Conservation (phyloP, 2,797 vertebrate species). For the Platyrinchus mystaceus region DNA sequence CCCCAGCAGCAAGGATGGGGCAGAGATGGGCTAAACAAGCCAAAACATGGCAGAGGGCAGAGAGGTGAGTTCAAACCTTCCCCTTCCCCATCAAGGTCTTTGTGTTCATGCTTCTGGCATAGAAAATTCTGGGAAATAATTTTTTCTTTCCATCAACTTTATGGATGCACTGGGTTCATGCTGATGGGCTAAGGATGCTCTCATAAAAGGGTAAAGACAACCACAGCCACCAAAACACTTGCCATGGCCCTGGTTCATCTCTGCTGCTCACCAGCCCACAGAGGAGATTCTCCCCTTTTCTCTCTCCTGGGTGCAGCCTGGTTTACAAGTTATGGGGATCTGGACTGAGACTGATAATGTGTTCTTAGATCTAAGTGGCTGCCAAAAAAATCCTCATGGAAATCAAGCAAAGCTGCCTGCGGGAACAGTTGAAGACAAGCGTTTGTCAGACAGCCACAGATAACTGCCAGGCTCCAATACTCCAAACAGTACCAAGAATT, state of each 20-base stretch:
- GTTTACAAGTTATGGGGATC: background rate
- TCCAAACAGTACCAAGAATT: background rate
- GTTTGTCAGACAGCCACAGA: slow-evolving; percentile 16
- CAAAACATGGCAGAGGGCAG: background rate
- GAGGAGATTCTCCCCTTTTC: background rate
- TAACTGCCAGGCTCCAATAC: background rate
- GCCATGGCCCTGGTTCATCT: background rate
- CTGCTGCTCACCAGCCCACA: background rate
- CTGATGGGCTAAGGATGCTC: background rate
- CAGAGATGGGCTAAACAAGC: background rate
- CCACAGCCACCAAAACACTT: background rate
- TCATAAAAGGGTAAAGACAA: background rate
- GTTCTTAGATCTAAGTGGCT: slow-evolving; percentile 3
- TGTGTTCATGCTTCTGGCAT: background rate
- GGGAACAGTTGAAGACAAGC: slow-evolving; percentile 10
- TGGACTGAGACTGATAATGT: background rate
- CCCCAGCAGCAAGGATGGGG: background rate
- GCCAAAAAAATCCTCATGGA: background rate
- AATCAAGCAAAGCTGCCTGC: slow-evolving; percentile 14
- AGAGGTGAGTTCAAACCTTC: background rate
- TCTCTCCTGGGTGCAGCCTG: background rate
- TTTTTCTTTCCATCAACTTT: background rate
- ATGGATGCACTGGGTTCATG: accelerated
- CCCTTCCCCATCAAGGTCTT: background rate
- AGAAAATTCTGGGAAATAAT: background rate